A percentile compares a stretch with the other conserved stretches of the same genome.
Conservation (phyloP, 2,888 invertebrate genomes). For the Oxyteleia sp. region DNA sequence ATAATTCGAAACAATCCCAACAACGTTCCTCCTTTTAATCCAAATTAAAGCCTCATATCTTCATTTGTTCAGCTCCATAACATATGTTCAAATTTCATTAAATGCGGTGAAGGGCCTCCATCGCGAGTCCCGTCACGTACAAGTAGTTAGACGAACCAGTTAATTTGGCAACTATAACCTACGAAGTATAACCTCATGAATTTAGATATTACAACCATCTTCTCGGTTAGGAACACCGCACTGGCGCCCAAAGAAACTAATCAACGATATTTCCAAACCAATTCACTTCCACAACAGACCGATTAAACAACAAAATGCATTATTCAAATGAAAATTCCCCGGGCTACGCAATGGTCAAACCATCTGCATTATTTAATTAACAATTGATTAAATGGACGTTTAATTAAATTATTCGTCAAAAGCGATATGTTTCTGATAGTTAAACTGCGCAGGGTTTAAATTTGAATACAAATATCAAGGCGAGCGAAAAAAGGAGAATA, state of each 20-base stretch:
- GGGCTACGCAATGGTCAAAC: background rate
- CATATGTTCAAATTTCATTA: conserved; percentile 53
- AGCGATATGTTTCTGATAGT: background rate
- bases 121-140: conserved; percentile 54
- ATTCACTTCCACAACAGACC: background rate
- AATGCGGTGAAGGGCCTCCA: conserved; percentile 29
- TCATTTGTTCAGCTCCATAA: conserved; percentile 11
- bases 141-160: conserved; percentile 58
- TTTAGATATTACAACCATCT: conserved; percentile 38
- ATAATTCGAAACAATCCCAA: too few relatives aligned
- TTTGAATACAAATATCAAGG: background rate
- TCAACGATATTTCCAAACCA: too few relatives aligned
- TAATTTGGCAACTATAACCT: conserved; percentile 59
- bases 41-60: conserved; percentile 14
- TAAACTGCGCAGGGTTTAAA: background rate
- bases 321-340: background rate
- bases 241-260: background rate
- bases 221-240: too few relatives aligned
- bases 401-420: conserved; percentile 1
- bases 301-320: background rate
- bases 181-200: conserved; percentile 50
- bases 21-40: background rate
- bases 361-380: background rate
- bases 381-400: background rate
- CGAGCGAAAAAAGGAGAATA: conserved; percentile 3